A percentile compares a stretch with the other conserved stretches of the same genome.
These are phyloP conservation scores for Cheirogaleus medius DNA, from an alignment of 2,113 vertebrate genomes.

Conservation along the genomic window DNA sequence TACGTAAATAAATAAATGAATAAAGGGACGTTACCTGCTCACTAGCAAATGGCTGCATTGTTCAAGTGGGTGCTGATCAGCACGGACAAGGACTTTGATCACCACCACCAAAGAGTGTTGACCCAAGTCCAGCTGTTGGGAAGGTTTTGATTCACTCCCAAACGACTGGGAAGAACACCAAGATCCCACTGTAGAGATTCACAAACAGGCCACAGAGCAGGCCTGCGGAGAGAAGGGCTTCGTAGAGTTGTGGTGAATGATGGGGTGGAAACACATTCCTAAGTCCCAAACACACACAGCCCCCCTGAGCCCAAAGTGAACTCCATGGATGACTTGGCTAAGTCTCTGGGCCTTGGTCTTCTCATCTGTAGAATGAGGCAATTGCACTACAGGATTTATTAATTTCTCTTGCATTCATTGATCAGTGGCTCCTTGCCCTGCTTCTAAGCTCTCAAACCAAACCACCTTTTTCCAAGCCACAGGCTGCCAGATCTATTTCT, in stretches of 20 bases:
- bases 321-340: not conserved
- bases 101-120: not conserved
- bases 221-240: not conserved
- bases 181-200: slow-evolving; percentile 10
- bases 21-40: not conserved
- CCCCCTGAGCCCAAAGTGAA: not conserved
- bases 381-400: not conserved
- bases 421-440: not conserved
- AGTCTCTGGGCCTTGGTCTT: not conserved
- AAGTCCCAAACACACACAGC: not conserved
- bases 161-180: slow-evolving; percentile 34
- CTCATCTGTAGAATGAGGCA: not conserved
- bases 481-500: slow-evolving; percentile 30
- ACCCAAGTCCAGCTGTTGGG: not conserved
- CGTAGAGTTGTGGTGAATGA: not conserved
- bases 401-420: not conserved
- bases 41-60: not conserved
- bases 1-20: not conserved
- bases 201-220: not conserved
- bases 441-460: slow-evolving; percentile 31
- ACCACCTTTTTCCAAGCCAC: slow-evolving; percentile 36
- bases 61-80: not conserved
- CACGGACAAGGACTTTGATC: not conserved
- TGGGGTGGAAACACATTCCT: not conserved
- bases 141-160: slow-evolving; percentile 18